Conservation (phyloP, 1,140 invertebrate species). For the Cotesia chilonis region DNA sequence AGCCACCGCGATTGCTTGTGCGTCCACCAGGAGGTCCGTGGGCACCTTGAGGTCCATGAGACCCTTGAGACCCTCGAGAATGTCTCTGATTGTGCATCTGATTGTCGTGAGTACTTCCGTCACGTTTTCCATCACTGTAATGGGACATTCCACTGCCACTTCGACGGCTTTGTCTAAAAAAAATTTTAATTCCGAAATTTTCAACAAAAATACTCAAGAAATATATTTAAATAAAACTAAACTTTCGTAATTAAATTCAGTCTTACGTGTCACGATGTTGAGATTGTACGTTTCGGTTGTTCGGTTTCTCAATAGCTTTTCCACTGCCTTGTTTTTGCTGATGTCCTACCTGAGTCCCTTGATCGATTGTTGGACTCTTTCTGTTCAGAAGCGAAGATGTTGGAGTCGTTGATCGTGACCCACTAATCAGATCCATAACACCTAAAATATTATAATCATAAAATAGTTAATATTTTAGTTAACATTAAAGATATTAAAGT, state of each 20-base stretch:
- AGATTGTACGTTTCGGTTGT: constrained; percentile 57
- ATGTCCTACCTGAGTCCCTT: constrained; percentile 75
- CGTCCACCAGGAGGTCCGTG: constrained; percentile 29
- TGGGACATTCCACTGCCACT: constrained; percentile 56
- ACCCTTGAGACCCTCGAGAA: constrained; percentile 49
- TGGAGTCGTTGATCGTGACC: constrained; percentile 81
- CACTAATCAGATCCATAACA: constrained; percentile 80
- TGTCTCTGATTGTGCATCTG: constrained; percentile 54
- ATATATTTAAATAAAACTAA: constrained; percentile 26
- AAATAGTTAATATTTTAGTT: not conserved
- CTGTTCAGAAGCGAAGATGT: constrained; percentile 71
- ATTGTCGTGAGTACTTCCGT: constrained; percentile 49
- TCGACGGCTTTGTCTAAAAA: constrained; percentile 41
- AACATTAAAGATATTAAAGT: not conserved
- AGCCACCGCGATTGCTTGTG: constrained; percentile 64
- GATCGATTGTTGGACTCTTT: constrained; percentile 85
- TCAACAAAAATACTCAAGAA: constrained; percentile 30
- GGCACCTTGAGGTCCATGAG: constrained; percentile 47
- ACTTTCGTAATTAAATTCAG: no score
- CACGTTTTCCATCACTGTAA: constrained; percentile 58
- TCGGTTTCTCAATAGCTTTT: constrained; percentile 58
- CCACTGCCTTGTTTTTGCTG: constrained; percentile 59
- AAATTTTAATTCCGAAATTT: constrained; percentile 29
- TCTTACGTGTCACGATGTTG: constrained; percentile 55
- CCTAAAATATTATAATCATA: constrained; percentile 43